Evolutionary conservation across 2,113 vertebrate species (phyloP).

Genomic region (Sinocyclocheilus grahami): DNA sequence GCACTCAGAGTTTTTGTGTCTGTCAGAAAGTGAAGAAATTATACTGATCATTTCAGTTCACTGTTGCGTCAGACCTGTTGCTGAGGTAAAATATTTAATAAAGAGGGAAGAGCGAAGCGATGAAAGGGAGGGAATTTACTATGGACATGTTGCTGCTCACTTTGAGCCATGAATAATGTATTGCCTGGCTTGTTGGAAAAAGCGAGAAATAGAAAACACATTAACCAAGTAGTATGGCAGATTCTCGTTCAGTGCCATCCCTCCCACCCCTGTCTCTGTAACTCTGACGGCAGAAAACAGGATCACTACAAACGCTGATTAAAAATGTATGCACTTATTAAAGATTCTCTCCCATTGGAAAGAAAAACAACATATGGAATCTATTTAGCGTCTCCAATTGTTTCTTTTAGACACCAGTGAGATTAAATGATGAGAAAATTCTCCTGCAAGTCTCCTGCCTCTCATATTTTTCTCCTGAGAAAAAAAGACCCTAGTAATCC

Average conservation of each 20-base stretch:
- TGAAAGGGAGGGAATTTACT: conserved; percentile 68
- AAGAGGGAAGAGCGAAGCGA: conserved; percentile 47
- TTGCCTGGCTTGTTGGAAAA: conserved; percentile 71
- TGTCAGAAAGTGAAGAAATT: conserved; percentile 50
- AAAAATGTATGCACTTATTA: conserved; percentile 63
- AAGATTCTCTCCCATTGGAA: conserved; percentile 55
- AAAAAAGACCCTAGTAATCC: background rate
- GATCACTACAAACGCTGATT: conserved; percentile 59
- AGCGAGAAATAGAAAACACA: conserved; percentile 73
- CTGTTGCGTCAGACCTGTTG: conserved; percentile 72
- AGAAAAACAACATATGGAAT: background rate
- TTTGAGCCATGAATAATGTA: conserved; percentile 77
- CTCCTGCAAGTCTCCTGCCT: background rate
- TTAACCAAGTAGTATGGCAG: conserved; percentile 68
- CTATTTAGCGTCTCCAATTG: conserved; percentile 18
- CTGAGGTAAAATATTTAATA: conserved; percentile 65
- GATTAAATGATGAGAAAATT: background rate
- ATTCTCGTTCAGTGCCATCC: conserved; percentile 59
- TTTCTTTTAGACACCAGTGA: conserved; percentile 3
- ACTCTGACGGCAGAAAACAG: conserved; percentile 44
- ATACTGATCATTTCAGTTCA: conserved; percentile 69
- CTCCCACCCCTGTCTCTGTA: conserved; percentile 39
- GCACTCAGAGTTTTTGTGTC: background rate
- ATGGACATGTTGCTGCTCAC: conserved; percentile 74
- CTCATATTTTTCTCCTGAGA: background rate